These are phyloP conservation scores for Myocastor coypus DNA, from an alignment of 2,113 vertebrate species.

Conservation along the genomic window DNA sequence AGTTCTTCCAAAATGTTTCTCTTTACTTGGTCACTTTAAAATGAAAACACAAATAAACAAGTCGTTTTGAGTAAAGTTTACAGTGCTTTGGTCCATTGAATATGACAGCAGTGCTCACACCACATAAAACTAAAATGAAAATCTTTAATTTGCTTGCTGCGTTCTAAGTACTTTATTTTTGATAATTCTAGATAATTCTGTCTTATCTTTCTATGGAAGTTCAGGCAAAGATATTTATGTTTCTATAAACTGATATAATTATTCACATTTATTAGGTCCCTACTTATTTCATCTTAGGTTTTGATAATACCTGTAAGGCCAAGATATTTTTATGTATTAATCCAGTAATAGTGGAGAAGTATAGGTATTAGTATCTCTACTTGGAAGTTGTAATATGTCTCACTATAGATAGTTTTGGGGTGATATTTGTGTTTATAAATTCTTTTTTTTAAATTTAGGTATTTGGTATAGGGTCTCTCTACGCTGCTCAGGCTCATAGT, in stretches of 20 bases:
- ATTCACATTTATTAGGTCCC: neutral
- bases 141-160: neutral
- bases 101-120: neutral
- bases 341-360: neutral
- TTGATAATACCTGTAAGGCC: neutral
- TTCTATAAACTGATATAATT: neutral
- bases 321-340: neutral
- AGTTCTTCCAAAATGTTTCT: neutral
- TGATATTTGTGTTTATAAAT: neutral
- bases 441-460: neutral
- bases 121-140: constrained; percentile 5
- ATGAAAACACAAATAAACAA: neutral
- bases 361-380: neutral
- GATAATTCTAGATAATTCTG: neutral
- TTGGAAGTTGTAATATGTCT: neutral
- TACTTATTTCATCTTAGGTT: neutral
- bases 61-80: neutral
- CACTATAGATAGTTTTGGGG: neutral
- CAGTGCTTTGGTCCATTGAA: neutral
- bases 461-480: no score
- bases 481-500: no score
- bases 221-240: neutral
- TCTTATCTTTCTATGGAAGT: neutral
- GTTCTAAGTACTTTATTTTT: neutral
- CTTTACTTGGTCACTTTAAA: neutral